Evolutionary conservation across 2,797 vertebrate genomes (phyloP), one percentile per base, ranked within the genome.

Genomic region (Miichthys miiuy): DNA sequence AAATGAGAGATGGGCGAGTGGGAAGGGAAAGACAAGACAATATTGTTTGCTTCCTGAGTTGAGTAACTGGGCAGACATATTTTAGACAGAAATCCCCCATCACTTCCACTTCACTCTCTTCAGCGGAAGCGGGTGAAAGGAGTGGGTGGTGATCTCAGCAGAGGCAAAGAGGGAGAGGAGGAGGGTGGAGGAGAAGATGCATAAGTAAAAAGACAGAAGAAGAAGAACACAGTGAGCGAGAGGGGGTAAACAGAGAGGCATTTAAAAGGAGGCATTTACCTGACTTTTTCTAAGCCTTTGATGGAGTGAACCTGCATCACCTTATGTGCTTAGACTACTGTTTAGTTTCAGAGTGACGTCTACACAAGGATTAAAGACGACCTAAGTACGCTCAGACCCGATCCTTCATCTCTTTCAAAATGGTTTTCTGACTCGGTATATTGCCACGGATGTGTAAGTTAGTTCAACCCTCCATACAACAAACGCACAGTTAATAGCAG

Each of bases 111-210:
- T 77, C 73, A 85, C 41, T n/a, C 58, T 71, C 52, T 3, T 57
- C 50, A 58, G 70, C 5, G 14, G 82, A 86, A 80, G 72, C 71
- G 11, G 68, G 81, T 78, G 81, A 81, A 84, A 87, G 38, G 79
- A 85, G 85, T 84, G 88, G 84, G 81, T 78, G 84, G 85, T 66
- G 82, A 82, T 84, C 72, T 62, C 66, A 61, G 75, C 51, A 50
- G 62, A 80, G 66, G 79, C 44, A 68, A 74, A 77, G 38, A 81
- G 58, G 56, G 21, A 80, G 56, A 63, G 58, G 60, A 60, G 16
- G 21, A 58, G 55, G 57, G n/a, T 46, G 66, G 18, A 75, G 11
- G 30, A 41, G 58, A 46, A 68, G 82, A 86, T 79, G 83, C 80
- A 83, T 70, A 78, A 73, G 68, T 79, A 79, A 83, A 81, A 61